A percentile compares a stretch with the other conserved stretches of the same genome.
Conservation (phyloP, 1,140 invertebrate species). For the Nylanderia fulva region DNA sequence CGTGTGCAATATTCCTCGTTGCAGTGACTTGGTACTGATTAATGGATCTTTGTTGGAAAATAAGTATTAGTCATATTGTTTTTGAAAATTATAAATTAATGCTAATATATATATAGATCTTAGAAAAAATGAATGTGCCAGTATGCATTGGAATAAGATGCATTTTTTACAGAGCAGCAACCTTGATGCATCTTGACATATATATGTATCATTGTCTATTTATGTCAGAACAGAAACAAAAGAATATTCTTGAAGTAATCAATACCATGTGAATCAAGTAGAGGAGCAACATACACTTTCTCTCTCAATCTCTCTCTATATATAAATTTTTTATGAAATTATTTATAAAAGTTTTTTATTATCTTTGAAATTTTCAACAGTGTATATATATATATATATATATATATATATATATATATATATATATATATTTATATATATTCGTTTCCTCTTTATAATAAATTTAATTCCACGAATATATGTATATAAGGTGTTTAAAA, state of each 20-base stretch:
- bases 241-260: slow-evolving; percentile 52
- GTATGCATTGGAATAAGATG: not conserved
- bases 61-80: not conserved
- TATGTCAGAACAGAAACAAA: slow-evolving; percentile 47
- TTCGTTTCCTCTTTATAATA: too few species aligned
- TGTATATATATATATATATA: too few species aligned
- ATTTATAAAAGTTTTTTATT: too few species aligned
- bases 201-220: slow-evolving; percentile 50
- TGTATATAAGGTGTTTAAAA: too few species aligned
- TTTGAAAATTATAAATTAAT: not conserved
- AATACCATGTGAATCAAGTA: slow-evolving; percentile 22
- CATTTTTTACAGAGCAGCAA: not conserved
- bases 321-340: too few species aligned
- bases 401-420: too few species aligned
- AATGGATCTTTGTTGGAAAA: not conserved
- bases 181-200: not conserved
- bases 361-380: too few species aligned
- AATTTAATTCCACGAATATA: too few species aligned
- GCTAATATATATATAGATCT: not conserved
- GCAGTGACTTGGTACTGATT: not conserved
- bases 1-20: not conserved
- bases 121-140: not conserved
- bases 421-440: too few species aligned
- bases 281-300: not conserved
- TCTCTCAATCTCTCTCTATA: too few species aligned